phyloP scores from a whole-genome alignment of 2,888 invertebrate genomes.

The Diarsia rubi region DNA sequence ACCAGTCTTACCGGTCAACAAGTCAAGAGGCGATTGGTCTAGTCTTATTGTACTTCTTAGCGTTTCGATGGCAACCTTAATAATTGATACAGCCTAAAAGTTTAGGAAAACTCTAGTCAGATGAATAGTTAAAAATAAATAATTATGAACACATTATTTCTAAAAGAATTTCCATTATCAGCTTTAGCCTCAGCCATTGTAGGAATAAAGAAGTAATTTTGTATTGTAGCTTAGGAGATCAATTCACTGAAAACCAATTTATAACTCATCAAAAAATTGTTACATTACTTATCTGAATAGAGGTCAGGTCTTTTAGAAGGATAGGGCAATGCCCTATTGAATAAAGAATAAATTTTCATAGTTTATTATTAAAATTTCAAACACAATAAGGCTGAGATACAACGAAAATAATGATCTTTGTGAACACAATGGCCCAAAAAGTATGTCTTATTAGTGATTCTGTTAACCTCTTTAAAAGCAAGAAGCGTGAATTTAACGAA shows the following conservation, averaged over 20 bases:
- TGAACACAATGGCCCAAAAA: not conserved
- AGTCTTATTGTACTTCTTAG: too few relatives aligned
- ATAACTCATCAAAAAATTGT: constrained; percentile 9
- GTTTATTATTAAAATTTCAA: not conserved
- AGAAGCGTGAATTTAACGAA: constrained; percentile 25
- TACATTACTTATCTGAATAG: constrained; percentile 7
- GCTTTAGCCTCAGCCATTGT: not conserved
- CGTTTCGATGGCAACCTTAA: too few relatives aligned
- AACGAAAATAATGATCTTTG: constrained; percentile 20
- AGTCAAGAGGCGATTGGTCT: not conserved
- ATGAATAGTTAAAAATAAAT: constrained; percentile 28
- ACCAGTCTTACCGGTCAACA: not conserved
- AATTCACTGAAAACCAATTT: constrained; percentile 29
- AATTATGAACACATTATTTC: constrained; percentile 21
- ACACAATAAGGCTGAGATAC: constrained; percentile 2
- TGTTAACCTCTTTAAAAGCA: constrained; percentile 4
- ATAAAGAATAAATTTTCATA: not conserved
- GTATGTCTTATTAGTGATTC: not conserved
- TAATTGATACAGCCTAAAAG: too few relatives aligned
- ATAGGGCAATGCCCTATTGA: constrained; percentile 2
- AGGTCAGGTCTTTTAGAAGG: not conserved
- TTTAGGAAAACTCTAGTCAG: not conserved
- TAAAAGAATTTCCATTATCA: not conserved
- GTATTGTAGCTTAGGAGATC: constrained; percentile 1
- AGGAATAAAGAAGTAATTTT: constrained; percentile 14